A percentile compares a stretch with the other conserved stretches of the same genome.
Conservation (phyloP, 30 jellyfish, hydroid and myxozoan species). For the Cassiopea andromeda region DNA sequence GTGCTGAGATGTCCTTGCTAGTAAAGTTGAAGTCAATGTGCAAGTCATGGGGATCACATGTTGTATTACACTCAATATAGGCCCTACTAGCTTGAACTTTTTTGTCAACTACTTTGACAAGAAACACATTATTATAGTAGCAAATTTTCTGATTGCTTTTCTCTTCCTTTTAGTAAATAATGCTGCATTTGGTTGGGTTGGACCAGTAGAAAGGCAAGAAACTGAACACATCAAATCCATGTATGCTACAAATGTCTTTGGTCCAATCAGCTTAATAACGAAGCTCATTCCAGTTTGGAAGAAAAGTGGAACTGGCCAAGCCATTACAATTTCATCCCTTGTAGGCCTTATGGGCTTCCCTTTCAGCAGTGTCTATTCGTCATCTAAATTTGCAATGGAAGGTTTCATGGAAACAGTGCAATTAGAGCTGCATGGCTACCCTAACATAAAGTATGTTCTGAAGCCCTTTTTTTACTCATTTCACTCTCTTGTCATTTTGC, state of each 20-base stretch:
- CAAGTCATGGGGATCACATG: too few relatives aligned
- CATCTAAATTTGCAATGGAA: slow-evolving; percentile 64
- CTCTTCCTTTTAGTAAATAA: slow-evolving; percentile 48
- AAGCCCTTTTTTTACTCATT: background rate
- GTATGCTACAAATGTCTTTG: slow-evolving; percentile 63
- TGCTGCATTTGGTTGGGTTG: slow-evolving; percentile 65
- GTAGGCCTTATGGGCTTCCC: slow-evolving; percentile 65
- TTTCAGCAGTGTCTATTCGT: slow-evolving; percentile 16
- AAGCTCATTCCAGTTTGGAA: slow-evolving; percentile 68
- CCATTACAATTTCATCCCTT: slow-evolving; percentile 33
- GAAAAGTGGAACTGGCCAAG: slow-evolving; percentile 39
- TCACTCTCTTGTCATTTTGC: too few relatives aligned
- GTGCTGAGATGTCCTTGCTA: too few relatives aligned
- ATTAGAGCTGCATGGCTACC: background rate
- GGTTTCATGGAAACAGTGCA: slow-evolving; percentile 58
- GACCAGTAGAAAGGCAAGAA: slow-evolving; percentile 33
- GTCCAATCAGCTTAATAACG: slow-evolving; percentile 47
- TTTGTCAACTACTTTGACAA: too few relatives aligned
- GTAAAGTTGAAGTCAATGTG: too few relatives aligned
- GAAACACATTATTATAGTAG: too few relatives aligned
- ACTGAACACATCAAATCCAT: background rate
- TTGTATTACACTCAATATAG: too few relatives aligned
- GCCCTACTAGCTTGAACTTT: too few relatives aligned
- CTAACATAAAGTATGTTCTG: slow-evolving; percentile 10
- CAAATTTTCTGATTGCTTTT: too few relatives aligned